Evolutionary conservation across 2,888 invertebrate species (phyloP), one percentile per base, ranked within the genome.

Genomic region (Sceliomorpha sp.): DNA sequence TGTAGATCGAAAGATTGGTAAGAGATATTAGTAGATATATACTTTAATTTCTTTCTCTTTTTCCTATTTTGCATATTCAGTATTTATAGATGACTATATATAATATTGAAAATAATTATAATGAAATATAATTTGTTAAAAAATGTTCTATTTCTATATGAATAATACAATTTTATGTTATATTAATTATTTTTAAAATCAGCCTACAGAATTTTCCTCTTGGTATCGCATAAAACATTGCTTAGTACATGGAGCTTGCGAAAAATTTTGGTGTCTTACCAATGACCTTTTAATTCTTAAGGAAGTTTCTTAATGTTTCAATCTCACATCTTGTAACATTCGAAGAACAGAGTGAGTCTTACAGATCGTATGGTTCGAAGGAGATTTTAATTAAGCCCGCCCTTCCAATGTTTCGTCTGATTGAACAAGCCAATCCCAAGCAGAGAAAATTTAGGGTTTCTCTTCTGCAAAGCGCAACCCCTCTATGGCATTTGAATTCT

Each of bases 361-460:
- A 76, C 71, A 76, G 70, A 74, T 73, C 73, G 74, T 66, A 71
- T 51, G 70, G 72, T 73, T 78, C 76, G 77, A 78, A 80, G 79
- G 82, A 83, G 85, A 86, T 86, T 88, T 87, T 88, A 87, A 88
- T 88, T 86, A 88, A 88, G 83, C 78, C 87, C 86, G 87, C 87
- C 87, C 83, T 83, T 87, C 82, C 85, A 83, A 76, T 87, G 87
- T 88, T 86, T 79, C 82, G 82, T 82, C 76, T 81, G 87, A 87
- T 88, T 87, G 85, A 84, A 79, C 70, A 80, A 83, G 80, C 81
- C 82, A 82, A 84, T 85, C 78, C 81, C 70, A 70, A 69, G 78
- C 76, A 74, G 70, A 78, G 75, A 71, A 80, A 84, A 84, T 84
- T 85, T 80, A 81, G 80, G 81, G 78, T 75, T 78, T 73, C 78